Evolutionary conservation across 2,888 invertebrate genomes (phyloP), one percentile per base, ranked within the genome.

Genomic region (Lithophane socia): DNA sequence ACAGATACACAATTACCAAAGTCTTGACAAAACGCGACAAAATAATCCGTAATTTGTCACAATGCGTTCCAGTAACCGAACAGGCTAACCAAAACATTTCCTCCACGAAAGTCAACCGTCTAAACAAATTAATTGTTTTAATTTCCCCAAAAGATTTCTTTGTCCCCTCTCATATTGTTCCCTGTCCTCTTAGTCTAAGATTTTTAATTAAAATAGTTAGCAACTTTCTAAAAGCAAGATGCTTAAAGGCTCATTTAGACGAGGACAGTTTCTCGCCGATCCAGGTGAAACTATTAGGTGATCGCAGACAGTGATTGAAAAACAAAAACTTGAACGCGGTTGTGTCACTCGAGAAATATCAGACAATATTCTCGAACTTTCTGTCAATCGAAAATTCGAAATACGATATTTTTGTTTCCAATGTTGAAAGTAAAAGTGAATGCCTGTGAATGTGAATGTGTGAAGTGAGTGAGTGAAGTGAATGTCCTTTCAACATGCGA

Each of bases 181-280:
- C 24, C 49, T 72, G 69, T 82, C 76, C 67, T 75, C 72, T 80
- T 76, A 84, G 79, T 80, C 77, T 83, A 88, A 91, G 90, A 88
- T 89, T 88, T 87, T 88, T 86, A 89, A 89, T 89, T 89, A 88
- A 89, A 89, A 88, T 89, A 87, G 89, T 89, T 89, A 60, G 52
- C 47, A 84, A 87, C 75, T 84, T 73, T 80, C 77, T 61, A 64
- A 74, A 71, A 72, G 79, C 77, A 87, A 87, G 82, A 82, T 86
- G 79, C 68, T 85, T 79, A 44, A 79, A 67, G 52, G n/a, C 16
- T 47, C 21, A 2, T 81, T 79, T 18, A 61, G 58, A 75, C 2
- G 58, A 3, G 44, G 12, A 44, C n/a, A 44, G 29, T n/a, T 44
- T 29, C n/a, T 80, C 29, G 64, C 42, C 2, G 1, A 13, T 10